A percentile compares a stretch with the other conserved stretches of the same genome.
These are phyloP conservation scores for Limulus polyphemus DNA, from an alignment of 2,888 invertebrate genomes.

Conservation along the genomic window DNA sequence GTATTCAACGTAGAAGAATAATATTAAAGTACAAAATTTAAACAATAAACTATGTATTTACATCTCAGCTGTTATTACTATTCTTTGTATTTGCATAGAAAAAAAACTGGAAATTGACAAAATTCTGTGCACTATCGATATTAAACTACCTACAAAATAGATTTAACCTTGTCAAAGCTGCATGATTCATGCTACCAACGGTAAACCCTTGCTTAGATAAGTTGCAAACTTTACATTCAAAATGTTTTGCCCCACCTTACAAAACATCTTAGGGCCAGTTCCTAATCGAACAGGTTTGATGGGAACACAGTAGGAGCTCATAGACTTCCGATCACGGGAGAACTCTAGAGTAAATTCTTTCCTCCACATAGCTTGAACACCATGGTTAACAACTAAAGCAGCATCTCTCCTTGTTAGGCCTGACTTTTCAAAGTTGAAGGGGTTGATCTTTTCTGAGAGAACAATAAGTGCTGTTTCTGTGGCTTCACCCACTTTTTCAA, in stretches of 20 bases:
- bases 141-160: no score
- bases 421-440: slow-evolving; percentile 71
- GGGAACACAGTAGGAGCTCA: slow-evolving; percentile 93
- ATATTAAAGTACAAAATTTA: no score
- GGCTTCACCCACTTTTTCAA: slow-evolving; percentile 99
- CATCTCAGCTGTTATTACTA: no score
- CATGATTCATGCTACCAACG: no score
- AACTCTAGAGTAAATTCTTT: slow-evolving; percentile 99
- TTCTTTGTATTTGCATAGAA: no score
- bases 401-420: slow-evolving; percentile 83
- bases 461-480: slow-evolving; percentile 98
- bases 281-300: slow-evolving; percentile 78
- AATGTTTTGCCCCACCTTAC: slow-evolving; percentile 45
- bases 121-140: no score
- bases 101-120: no score
- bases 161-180: no score
- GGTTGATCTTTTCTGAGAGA: slow-evolving; percentile 95
- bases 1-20: no score
- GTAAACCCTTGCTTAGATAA: no score
- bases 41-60: no score
- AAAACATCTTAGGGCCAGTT: slow-evolving; percentile 89
- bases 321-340: slow-evolving; percentile 99
- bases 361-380: slow-evolving; percentile 96
- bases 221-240: no score
- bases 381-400: slow-evolving; percentile 85